Evolutionary conservation across 2,888 invertebrate species (phyloP).

Genomic region (Clitarchus hookeri): DNA sequence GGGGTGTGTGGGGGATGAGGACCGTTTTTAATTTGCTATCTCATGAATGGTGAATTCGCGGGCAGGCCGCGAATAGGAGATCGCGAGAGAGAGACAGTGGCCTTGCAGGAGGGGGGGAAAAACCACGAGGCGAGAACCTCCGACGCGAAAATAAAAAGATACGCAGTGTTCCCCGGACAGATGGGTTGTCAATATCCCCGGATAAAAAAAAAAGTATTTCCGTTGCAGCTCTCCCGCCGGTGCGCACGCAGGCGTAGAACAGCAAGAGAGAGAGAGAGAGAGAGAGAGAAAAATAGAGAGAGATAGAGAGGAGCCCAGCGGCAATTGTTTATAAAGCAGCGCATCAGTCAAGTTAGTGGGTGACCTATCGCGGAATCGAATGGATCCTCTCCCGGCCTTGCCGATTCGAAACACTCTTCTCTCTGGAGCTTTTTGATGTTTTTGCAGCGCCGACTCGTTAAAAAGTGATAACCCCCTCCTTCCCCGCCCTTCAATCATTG

Average conservation of each 20-base stretch:
- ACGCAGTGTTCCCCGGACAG: neutral
- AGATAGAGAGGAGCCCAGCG: neutral
- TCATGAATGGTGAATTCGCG: conserved; percentile 10
- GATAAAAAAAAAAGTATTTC: neutral
- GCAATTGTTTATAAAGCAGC: neutral
- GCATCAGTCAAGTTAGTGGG: conserved; percentile 14
- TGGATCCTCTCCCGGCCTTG: neutral
- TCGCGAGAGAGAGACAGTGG: neutral
- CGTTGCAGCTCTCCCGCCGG: neutral
- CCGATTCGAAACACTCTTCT: conserved; percentile 14
- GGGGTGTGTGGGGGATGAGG: too few relatives aligned
- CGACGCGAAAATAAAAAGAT: conserved; percentile 1
- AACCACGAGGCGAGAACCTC: neutral
- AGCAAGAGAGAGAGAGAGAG: neutral
- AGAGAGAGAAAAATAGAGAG: neutral
- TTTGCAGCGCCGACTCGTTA: conserved; percentile 14
- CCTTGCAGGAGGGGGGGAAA: neutral
- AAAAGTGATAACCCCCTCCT: conserved; percentile 5
- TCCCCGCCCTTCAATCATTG: neutral
- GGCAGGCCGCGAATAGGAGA: neutral
- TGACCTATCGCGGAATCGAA: conserved; percentile 14
- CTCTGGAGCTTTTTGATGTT: conserved; percentile 9
- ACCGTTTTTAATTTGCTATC: neutral
- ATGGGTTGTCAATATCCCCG: conserved; percentile 2
- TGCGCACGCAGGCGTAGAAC: neutral